phyloP scores from a whole-genome alignment of 1,140 invertebrate species.

The Bilobella aurantiaca region DNA sequence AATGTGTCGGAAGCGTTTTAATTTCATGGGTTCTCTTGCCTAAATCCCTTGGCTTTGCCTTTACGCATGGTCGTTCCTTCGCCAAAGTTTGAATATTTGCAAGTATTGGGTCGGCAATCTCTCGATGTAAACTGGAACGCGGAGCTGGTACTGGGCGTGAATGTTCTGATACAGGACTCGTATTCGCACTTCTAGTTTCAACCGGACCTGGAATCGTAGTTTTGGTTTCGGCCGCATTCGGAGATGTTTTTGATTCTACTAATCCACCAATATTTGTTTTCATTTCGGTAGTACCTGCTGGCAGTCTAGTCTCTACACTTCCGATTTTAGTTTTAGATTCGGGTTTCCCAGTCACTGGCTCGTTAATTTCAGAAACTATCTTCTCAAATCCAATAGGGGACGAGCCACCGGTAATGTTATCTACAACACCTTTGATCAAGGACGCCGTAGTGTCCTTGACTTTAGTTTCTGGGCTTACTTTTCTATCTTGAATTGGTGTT shows the following conservation, averaged over 20 bases:
- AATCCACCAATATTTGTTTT: background rate
- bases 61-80: background rate
- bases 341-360: too few relatives aligned
- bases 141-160: background rate
- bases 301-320: background rate
- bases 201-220: background rate
- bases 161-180: background rate
- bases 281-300: background rate
- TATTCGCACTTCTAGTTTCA: background rate
- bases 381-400: background rate
- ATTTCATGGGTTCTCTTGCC: background rate
- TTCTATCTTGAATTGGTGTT: too few relatives aligned
- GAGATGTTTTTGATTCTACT: too few relatives aligned
- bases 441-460: too few relatives aligned
- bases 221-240: background rate
- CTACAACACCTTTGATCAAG: too few relatives aligned
- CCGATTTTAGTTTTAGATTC: too few relatives aligned
- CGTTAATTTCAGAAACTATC: too few relatives aligned
- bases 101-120: background rate
- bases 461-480: too few relatives aligned
- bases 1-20: background rate
- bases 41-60: background rate
- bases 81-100: background rate
- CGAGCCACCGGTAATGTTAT: too few relatives aligned
- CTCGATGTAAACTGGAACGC: background rate